phyloP scores from a whole-genome alignment of 2,888 invertebrate genomes.

The Amphimallon solstitiale region DNA sequence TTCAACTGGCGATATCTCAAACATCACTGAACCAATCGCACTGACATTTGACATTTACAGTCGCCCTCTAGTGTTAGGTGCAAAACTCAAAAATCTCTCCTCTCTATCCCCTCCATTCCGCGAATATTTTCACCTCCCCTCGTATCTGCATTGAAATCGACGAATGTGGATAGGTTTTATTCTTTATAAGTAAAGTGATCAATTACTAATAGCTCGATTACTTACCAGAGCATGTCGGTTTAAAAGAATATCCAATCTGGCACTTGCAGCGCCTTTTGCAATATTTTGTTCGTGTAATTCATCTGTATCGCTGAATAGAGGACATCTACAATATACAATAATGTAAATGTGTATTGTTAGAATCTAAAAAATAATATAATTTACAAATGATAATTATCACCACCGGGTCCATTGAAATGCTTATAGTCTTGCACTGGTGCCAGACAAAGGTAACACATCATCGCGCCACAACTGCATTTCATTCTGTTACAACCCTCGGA shows the following conservation, averaged over 20 bases:
- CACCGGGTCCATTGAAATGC: constrained; percentile 67
- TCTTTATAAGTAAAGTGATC: too few relatives aligned
- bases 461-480: constrained; percentile 67
- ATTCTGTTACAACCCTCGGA: constrained; percentile 70
- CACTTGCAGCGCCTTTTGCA: constrained; percentile 58
- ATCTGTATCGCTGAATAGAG: constrained; percentile 62
- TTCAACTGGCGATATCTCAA: too few relatives aligned
- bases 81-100: too few relatives aligned
- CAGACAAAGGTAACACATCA: constrained; percentile 69
- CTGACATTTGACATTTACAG: too few relatives aligned
- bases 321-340: constrained; percentile 52
- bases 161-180: too few relatives aligned
- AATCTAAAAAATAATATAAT: neutral
- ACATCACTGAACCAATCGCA: too few relatives aligned
- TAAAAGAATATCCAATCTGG: constrained; percentile 51
- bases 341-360: neutral
- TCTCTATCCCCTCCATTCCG: too few relatives aligned
- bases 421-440: constrained; percentile 65
- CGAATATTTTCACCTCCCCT: too few relatives aligned
- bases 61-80: too few relatives aligned
- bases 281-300: constrained; percentile 60
- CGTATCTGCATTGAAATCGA: too few relatives aligned
- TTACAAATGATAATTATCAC: constrained; percentile 53
- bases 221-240: constrained; percentile 1
- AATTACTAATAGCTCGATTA: too few relatives aligned